Evolutionary conservation across 2,888 invertebrate species (phyloP).

Genomic region (Nipponacmea schrenckii): DNA sequence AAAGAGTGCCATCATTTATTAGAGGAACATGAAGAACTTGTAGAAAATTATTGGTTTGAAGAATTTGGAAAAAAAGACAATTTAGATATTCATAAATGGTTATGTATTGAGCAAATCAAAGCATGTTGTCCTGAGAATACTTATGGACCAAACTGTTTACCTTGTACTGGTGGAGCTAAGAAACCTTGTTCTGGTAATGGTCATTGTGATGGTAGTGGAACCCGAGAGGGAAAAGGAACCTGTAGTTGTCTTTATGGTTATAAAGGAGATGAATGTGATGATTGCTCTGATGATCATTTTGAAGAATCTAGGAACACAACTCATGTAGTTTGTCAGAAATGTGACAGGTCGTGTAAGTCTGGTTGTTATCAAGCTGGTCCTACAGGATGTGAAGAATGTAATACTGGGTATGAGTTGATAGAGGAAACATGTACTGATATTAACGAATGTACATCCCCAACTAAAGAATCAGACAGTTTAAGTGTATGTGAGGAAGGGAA

Average conservation of each 20-base stretch:
- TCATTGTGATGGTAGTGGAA: slow-evolving; percentile 80
- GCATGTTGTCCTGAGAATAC: slow-evolving; percentile 88
- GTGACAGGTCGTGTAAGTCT: slow-evolving; percentile 83
- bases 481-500: slow-evolving; percentile 74
- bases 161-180: slow-evolving; percentile 81
- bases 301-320: slow-evolving; percentile 54
- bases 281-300: slow-evolving; percentile 80
- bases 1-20: slow-evolving; percentile 85
- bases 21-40: slow-evolving; percentile 81
- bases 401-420: slow-evolving; percentile 80
- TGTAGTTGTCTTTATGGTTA: slow-evolving; percentile 90
- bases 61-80: slow-evolving; percentile 72
- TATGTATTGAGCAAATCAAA: slow-evolving; percentile 82
- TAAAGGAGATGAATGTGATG: slow-evolving; percentile 79
- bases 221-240: slow-evolving; percentile 90
- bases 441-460: slow-evolving; percentile 79
- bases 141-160: slow-evolving; percentile 83
- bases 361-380: slow-evolving; percentile 80
- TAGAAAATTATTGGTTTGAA: slow-evolving; percentile 91
- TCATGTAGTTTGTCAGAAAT: slow-evolving; percentile 74
- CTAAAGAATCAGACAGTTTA: slow-evolving; percentile 60
- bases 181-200: slow-evolving; percentile 86
- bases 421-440: slow-evolving; percentile 81
- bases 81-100: slow-evolving; percentile 77
- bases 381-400: slow-evolving; percentile 74